Base-by-base conservation (phyloP, 2,888 invertebrate species). In the Caenorhabditis macrosperma region DNA sequence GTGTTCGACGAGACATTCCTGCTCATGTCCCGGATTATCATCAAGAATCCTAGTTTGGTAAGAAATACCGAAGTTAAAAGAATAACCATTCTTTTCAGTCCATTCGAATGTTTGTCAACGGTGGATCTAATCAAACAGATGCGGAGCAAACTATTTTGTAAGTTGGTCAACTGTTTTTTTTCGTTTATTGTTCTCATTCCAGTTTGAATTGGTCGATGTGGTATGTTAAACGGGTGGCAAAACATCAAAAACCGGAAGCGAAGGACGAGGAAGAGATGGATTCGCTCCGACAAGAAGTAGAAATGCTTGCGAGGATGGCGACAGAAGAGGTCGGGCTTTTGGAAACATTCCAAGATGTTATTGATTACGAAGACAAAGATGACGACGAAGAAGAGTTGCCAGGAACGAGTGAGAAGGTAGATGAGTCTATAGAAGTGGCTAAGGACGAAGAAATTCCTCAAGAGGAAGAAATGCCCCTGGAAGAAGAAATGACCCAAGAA, bases 31-130 rank as follows among this genome's bases (percentile, higher is more conserved):
- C 10, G 79, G 17, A 64, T 79, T 28, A 15, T 71, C 1, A 69
- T 79, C 15, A 61, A 41, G 28, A 66, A 52, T 52, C 74, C 74
- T 12, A 59, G 60, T 26, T 35, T 79, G 33, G 78, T 78, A 17
- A 71, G 71, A 4, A 44, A n/a, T 46, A 1, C 2, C 20, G n/a
- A 30, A 9, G 6, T 26, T 35, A 17, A n/a, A 10, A 20, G n/a
- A n/a, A n/a, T n/a, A n/a, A n/a, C n/a, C n/a, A 26, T 33, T 10
- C 9, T 63, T 78, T 77, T 71, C 66, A 78, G 78, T 59, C 72
- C 0, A 52, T 78, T 0, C 55, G 54, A n/a, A 3, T 74, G n/a
- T 57, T 78, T 26, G 57, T 78, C 4, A 72, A 78, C 41, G 59
- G 66, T 9, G 60, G 57, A 2, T n/a, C 48, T 2, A 57, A 24